Evolutionary conservation across 2,797 vertebrate genomes (phyloP).

Genomic region (Glossophaga mutica): DNA sequence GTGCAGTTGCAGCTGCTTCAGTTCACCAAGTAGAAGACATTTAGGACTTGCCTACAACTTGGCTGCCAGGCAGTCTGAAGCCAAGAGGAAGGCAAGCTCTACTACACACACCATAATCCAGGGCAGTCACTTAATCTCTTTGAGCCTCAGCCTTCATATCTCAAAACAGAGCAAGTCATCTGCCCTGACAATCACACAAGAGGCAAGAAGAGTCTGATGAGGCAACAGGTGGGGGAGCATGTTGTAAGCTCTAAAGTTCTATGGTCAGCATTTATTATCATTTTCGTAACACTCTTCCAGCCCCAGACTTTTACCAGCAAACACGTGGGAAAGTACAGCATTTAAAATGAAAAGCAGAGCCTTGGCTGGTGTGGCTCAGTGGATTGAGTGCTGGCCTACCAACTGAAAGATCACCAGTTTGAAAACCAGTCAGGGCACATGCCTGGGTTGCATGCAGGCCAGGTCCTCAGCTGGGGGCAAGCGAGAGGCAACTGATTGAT

Average conservation of each 20-base stretch:
- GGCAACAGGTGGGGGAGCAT: neutral
- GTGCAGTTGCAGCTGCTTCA: neutral
- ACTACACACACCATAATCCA: neutral
- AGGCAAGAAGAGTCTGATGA: neutral
- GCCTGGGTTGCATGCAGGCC: neutral
- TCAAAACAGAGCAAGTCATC: neutral
- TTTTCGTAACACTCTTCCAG: neutral
- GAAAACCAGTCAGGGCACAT: neutral
- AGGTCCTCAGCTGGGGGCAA: neutral
- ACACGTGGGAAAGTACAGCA: neutral
- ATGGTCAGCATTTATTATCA: neutral
- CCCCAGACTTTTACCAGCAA: neutral
- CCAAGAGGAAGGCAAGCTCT: neutral
- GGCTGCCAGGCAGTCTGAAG: neutral
- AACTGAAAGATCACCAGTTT: neutral
- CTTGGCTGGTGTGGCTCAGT: neutral
- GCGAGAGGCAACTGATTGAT: too few species aligned
- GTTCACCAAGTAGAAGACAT: slow-evolving; percentile 7
- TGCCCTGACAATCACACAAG: neutral
- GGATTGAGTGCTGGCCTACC: neutral
- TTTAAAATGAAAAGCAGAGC: neutral
- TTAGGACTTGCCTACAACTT: neutral
- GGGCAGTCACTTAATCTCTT: neutral
- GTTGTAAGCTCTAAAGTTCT: neutral
- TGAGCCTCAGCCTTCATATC: neutral